Percentiles rank a stretch among this genome's conserved stretches.
phyloP scores from a whole-genome alignment of 1,140 invertebrate species.

The Lordiphosa stackelbergi region DNA sequence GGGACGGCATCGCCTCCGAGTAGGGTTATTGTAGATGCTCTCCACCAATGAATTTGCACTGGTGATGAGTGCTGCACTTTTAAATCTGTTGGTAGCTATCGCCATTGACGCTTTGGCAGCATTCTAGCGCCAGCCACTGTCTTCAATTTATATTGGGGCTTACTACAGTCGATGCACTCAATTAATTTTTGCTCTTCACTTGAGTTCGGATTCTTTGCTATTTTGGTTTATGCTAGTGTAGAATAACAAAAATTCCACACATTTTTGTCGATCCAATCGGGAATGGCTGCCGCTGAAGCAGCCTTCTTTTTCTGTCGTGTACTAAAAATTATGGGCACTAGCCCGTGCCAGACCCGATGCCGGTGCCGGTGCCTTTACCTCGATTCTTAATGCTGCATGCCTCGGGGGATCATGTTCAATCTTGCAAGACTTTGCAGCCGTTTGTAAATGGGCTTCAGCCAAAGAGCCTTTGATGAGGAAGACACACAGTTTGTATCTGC shows the following conservation, averaged over 20 bases:
- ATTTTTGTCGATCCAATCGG: constrained; percentile 44
- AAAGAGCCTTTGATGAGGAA: constrained; percentile 24
- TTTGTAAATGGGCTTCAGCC: constrained; percentile 55
- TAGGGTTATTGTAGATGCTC: constrained; percentile 11
- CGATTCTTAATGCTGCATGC: constrained; percentile 46
- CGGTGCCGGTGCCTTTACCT: constrained; percentile 36
- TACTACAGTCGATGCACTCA: too few relatives aligned
- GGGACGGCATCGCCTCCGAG: constrained; percentile 45
- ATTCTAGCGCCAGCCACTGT: too few relatives aligned
- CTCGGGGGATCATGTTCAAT: constrained; percentile 73
- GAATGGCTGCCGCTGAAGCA: constrained; percentile 25
- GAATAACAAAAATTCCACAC: constrained; percentile 27
- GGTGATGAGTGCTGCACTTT: constrained; percentile 17
- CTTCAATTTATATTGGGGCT: too few relatives aligned
- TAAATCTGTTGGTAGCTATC: too few relatives aligned
- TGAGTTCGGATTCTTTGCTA: not conserved
- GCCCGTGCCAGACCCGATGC: constrained; percentile 67
- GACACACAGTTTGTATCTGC: constrained; percentile 35
- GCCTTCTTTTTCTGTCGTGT: constrained; percentile 44
- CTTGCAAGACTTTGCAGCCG: constrained; percentile 64
- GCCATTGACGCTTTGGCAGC: too few relatives aligned
- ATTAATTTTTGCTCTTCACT: too few relatives aligned
- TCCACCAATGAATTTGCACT: constrained; percentile 16
- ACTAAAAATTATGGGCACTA: constrained; percentile 64
- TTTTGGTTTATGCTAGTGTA: constrained; percentile 4